A percentile compares a stretch with the other conserved stretches of the same genome.
phyloP scores from a whole-genome alignment of 2,888 invertebrate species.

The Camponotus fellah region DNA sequence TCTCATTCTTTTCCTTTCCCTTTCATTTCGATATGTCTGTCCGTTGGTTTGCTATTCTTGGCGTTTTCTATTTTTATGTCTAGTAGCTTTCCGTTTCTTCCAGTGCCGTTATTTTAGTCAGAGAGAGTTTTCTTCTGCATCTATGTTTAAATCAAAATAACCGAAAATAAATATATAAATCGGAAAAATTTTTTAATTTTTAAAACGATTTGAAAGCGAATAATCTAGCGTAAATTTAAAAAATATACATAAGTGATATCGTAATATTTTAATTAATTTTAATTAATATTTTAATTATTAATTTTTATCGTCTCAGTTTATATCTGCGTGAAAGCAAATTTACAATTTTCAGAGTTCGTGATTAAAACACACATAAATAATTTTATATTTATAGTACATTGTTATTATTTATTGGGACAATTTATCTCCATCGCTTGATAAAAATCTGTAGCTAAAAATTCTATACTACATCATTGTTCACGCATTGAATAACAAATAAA shows the following conservation, averaged over 20 bases:
- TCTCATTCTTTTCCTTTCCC: not conserved
- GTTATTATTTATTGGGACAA: not conserved
- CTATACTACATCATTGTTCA: constrained; percentile 12
- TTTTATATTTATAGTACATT: constrained; percentile 4
- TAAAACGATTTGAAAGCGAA: constrained; percentile 53
- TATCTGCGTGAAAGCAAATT: not conserved
- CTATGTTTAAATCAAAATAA: constrained; percentile 34
- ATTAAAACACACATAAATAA: not conserved
- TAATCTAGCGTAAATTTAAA: constrained; percentile 31
- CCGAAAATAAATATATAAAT: constrained; percentile 33
- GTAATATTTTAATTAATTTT: no score
- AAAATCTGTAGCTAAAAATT: not conserved
- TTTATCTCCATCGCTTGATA: not conserved
- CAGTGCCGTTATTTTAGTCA: constrained; percentile 26
- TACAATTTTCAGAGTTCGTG: not conserved
- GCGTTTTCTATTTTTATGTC: constrained; percentile 6
- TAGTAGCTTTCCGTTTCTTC: constrained; percentile 15
- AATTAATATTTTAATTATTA: no score
- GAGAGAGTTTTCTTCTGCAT: constrained; percentile 23
- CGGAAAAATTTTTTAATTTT: constrained; percentile 27
- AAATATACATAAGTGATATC: constrained; percentile 41
- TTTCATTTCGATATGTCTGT: constrained; percentile 8
- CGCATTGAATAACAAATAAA: constrained; percentile 36
- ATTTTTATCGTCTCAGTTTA: not conserved
- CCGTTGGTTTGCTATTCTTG: not conserved